These are phyloP conservation scores for Corvus hawaiiensis DNA, from an alignment of 2,113 vertebrate genomes.

Conservation along the genomic window DNA sequence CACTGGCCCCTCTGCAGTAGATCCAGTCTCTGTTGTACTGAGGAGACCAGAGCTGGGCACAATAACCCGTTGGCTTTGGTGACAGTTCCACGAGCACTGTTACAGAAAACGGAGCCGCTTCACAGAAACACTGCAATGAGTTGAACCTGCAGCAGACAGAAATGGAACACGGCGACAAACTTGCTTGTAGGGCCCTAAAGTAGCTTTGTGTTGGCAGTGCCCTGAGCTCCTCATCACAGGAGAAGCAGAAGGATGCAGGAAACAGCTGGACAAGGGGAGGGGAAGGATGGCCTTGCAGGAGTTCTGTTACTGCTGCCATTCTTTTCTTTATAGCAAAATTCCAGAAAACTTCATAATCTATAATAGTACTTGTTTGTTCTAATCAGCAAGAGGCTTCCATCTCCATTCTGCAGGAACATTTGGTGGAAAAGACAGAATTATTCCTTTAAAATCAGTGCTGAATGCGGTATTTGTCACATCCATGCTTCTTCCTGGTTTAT, in stretches of 20 bases:
- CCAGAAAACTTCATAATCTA: fast-evolving
- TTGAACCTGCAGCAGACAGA: fast-evolving
- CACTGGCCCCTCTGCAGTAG: no score
- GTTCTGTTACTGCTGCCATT: neutral
- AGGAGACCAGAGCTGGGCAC: neutral
- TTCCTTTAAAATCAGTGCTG: neutral
- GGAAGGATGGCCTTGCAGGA: fast-evolving
- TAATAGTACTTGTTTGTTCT: neutral
- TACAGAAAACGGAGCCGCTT: fast-evolving
- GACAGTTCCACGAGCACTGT: fast-evolving
- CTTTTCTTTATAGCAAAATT: no score
- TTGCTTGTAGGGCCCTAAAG: fast-evolving
- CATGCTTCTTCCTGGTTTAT: neutral
- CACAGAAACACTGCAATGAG: fast-evolving
- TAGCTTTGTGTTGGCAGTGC: fast-evolving
- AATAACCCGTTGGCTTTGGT: neutral
- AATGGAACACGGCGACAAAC: fast-evolving
- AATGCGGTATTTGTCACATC: fast-evolving
- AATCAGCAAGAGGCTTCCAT: neutral
- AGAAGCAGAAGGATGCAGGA: no score
- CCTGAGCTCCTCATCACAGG: fast-evolving
- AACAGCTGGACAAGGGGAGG: fast-evolving
- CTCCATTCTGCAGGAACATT: neutral
- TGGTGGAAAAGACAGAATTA: neutral
- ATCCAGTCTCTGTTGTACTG: neutral